phyloP scores from a whole-genome alignment of 1,140 invertebrate genomes.

The Nebria ingens region DNA sequence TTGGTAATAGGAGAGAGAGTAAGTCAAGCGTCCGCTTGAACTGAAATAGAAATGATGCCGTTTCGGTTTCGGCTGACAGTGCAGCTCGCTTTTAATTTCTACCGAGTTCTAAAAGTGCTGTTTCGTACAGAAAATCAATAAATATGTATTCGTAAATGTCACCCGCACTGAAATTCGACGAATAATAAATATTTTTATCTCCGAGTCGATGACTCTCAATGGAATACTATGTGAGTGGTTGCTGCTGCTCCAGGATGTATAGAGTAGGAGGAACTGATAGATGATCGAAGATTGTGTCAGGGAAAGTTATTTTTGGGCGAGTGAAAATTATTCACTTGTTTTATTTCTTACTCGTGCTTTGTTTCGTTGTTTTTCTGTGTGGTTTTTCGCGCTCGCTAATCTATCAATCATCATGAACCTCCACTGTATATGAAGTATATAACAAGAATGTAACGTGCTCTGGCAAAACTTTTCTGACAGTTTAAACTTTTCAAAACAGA shows the following conservation, averaged over 20 bases:
- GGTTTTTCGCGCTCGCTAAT: background rate
- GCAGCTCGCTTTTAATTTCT: slow-evolving; percentile 1
- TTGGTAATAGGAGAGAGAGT: no score
- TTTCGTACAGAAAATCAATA: slow-evolving; percentile 1
- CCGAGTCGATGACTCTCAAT: background rate
- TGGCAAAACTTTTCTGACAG: no score
- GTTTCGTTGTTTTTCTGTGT: background rate
- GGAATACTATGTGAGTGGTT: no score
- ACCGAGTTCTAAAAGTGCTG: background rate
- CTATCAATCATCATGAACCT: background rate
- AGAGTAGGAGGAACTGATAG: background rate
- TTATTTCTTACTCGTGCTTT: no score
- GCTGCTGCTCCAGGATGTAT: no score
- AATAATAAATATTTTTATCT: slow-evolving; percentile 10
- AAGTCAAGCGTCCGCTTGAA: no score
- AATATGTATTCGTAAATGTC: slow-evolving; percentile 5
- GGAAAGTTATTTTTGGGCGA: background rate
- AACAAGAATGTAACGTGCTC: no score
- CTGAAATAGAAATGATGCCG: background rate
- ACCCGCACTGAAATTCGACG: background rate
- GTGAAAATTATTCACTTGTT: background rate
- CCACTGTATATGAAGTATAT: no score
- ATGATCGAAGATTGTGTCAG: background rate
- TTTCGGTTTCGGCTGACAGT: slow-evolving; percentile 8
- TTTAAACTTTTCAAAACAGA: no score